Base-by-base conservation (phyloP, 2,113 vertebrate species). In the Hemiprocne comata region DNA sequence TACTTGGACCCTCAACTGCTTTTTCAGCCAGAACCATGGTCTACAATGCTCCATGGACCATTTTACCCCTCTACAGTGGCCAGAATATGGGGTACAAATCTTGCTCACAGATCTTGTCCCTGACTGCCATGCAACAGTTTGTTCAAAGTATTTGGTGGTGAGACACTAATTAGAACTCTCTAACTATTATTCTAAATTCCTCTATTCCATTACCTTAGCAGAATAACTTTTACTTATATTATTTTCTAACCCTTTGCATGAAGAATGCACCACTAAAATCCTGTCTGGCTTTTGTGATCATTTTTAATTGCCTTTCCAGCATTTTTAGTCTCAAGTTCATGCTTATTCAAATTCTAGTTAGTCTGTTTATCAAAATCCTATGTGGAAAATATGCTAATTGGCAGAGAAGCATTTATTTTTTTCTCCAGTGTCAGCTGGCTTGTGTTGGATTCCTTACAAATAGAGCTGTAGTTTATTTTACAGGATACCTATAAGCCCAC, bases 331-430 rank as follows among this genome's bases (percentile, higher is more conserved):
- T 72, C 44, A 13, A 46, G 28, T 88, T 92, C 84, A 93, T 70
- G 44, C 66, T 94, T 86, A 84, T 76, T 91, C 75, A 74, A 76
- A 82, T 79, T 77, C 67, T 70, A 85, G 26, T 85, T 92, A 66
- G 58, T 73, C 53, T 87, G 36, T 93, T 83, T 70, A 80, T 58
- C 46, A 93, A 86, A 95, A 85, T 60, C 38, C 67, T 50, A 70
- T 46, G 87, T 0, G 0, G 87, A 87, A 80, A 84, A 79, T 61
- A 87, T n/a, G 67, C 34, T 80, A 91, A 64, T 26, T 78, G 66
- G 54, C 85, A 77, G 64, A 69, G 58, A 81, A 64, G 19, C 6
- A 7, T 17, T 7, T 60, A 75, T 50, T 82, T 89, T 71, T 28
- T 16, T 16, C 16, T 29, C 20, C 46, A 70, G 28, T 16, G n/a